A percentile compares a stretch with the other conserved stretches of the same genome.
These are phyloP conservation scores for Phoeniculus purpureus DNA, from an alignment of 2,797 vertebrate genomes.

Conservation along the genomic window DNA sequence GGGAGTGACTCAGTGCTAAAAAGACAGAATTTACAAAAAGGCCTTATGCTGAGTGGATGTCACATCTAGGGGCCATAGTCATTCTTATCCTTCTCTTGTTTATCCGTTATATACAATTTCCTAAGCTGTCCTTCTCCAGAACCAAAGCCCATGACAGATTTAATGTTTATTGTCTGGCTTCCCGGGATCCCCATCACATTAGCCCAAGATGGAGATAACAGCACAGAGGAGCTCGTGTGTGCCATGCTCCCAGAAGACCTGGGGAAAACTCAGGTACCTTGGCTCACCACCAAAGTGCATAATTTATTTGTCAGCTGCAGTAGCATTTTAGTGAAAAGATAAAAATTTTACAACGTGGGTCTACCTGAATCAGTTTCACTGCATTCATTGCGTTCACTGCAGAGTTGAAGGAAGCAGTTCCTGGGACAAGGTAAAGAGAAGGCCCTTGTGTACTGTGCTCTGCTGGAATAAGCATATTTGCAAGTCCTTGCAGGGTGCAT, in stretches of 20 bases:
- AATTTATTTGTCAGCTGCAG: background rate
- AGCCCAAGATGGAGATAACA: background rate
- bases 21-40: background rate
- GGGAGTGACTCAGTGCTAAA: background rate
- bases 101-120: background rate
- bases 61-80: background rate
- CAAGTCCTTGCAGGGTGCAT: background rate
- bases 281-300: background rate
- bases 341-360: background rate
- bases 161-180: background rate
- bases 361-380: background rate
- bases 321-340: background rate
- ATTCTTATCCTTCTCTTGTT: background rate
- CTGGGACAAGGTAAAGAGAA: background rate
- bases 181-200: background rate
- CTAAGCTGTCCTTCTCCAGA: background rate
- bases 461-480: background rate
- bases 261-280: background rate
- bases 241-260: background rate
- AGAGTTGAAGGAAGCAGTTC: background rate
- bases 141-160: background rate
- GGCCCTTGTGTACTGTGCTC: background rate
- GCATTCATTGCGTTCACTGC: background rate
- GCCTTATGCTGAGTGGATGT: background rate
- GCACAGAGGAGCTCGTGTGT: background rate